Evolutionary conservation across 2,888 invertebrate genomes (phyloP), one percentile per base, ranked within the genome.

Genomic region (Eupithecia tripunctaria): DNA sequence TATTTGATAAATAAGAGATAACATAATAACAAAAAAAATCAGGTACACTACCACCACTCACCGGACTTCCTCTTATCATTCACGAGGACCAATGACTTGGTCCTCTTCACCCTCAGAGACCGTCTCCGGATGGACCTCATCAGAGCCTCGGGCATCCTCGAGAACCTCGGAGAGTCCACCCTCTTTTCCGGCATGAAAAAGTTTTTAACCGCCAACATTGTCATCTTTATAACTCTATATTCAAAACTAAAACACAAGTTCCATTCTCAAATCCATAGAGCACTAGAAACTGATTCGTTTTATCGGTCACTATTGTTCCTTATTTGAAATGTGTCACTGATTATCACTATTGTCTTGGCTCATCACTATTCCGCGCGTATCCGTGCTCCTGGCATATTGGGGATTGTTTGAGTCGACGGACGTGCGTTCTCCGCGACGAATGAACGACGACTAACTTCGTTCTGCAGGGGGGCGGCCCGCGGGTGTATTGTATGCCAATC

Each of bases 21-120:
- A 47, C 1, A 2, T 32, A 29, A 0, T 21, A 36, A 56, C 21
- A 69, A 78, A 77, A 79, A 75, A 75, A 78, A 77, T 78, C 59
- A 75, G 82, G 89, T 93, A 94, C 92, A 71, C 87, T 94, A 94
- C 92, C 93, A 94, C 96, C 93, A 94, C 96, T 96, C 95, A 97
- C 97, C 97, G 90, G 97, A 97, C 93, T 97, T 97, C 86, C 97
- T 91, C 89, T 97, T 97, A 89, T 97, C 97, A 78, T 95, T 95
- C 78, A 96, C 95, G 71, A 96, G 95, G 38, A 97, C 96, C 82
- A 97, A 92, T 74, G 96, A 97, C 89, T 97, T 97, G 81, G 97
- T 96, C 84, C 97, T 95, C 89, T 97, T 97, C 59, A 97, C 96
- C 77, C 97, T 93, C 81, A 97, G 89, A 38, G 97, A 97, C 79